Evolutionary conservation across 2,797 vertebrate genomes (phyloP).

Genomic region (Arnoldichthys spilopterus): DNA sequence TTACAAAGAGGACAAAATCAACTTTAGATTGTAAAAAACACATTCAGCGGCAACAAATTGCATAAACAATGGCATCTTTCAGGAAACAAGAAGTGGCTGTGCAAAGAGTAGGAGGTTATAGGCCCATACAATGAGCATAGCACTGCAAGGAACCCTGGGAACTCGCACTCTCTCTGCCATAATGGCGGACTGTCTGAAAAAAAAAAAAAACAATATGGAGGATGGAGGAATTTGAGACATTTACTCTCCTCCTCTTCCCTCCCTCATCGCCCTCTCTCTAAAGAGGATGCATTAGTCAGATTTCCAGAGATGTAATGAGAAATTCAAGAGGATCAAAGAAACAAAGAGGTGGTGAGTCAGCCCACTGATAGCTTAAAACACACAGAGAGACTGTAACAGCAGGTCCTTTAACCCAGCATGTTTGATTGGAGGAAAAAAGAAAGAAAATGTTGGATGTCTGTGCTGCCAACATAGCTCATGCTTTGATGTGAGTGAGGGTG

Average conservation of each 20-base stretch:
- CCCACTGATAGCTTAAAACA: constrained; percentile 46
- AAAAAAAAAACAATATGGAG: constrained; percentile 68
- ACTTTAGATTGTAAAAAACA: constrained; percentile 67
- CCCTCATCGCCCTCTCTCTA: constrained; percentile 51
- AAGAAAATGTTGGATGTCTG: constrained; percentile 41
- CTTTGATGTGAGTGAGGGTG: constrained; percentile 40
- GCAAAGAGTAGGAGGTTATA: constrained; percentile 61
- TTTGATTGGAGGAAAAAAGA: constrained; percentile 40
- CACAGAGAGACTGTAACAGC: constrained; percentile 43
- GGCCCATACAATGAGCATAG: constrained; percentile 53
- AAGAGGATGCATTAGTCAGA: constrained; percentile 75
- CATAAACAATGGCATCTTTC: constrained; percentile 59
- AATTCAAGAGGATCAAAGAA: constrained; percentile 54
- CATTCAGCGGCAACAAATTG: constrained; percentile 65
- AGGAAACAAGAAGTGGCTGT: constrained; percentile 71
- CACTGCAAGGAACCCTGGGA: constrained; percentile 64
- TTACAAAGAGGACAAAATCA: constrained; percentile 63
- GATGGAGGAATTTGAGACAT: constrained; percentile 83
- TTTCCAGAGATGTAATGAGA: constrained; percentile 58
- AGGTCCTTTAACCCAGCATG: constrained; percentile 49
- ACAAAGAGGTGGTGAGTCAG: constrained; percentile 51
- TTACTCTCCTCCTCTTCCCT: constrained; percentile 48
- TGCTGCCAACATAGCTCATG: constrained; percentile 41
- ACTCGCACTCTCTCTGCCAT: constrained; percentile 80
- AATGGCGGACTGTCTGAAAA: constrained; percentile 79